phyloP scores from a whole-genome alignment of 1,140 invertebrate species.

The Lordiphosa mommai region DNA sequence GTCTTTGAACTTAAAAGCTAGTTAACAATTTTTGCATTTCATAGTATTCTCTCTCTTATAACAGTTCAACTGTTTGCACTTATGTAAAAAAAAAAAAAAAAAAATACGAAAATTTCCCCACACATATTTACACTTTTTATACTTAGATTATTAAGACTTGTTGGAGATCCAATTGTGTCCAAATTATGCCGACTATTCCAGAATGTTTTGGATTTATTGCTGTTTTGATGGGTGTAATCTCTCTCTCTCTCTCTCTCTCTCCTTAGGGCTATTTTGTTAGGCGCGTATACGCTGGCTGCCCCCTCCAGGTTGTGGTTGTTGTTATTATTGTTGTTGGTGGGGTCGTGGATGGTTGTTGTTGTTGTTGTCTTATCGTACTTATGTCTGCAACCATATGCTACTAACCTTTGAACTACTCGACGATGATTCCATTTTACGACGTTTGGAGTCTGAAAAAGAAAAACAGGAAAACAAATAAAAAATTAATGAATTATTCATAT shows the following conservation, averaged over 20 bases:
- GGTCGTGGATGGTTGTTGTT: slow-evolving; percentile 22
- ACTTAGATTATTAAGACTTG: slow-evolving; percentile 1
- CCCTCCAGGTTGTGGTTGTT: slow-evolving; percentile 19
- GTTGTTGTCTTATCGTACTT: slow-evolving; percentile 70
- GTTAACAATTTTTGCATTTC: too few species aligned
- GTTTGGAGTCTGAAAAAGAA: slow-evolving; percentile 85
- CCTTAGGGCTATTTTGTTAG: too few species aligned
- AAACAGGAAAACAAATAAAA: background rate
- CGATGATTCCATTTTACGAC: slow-evolving; percentile 88
- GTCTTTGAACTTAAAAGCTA: background rate
- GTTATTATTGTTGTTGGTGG: slow-evolving; percentile 22
- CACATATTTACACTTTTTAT: background rate
- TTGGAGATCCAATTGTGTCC: background rate
- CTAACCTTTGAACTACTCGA: slow-evolving; percentile 87
- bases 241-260: too few species aligned
- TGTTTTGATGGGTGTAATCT: background rate
- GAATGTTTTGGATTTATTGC: background rate
- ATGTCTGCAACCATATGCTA: slow-evolving; percentile 81
- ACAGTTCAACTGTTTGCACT: background rate
- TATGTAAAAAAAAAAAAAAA: background rate
- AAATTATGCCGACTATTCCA: background rate
- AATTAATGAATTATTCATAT: background rate
- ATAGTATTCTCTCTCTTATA: background rate
- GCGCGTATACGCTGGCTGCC: too few species aligned
- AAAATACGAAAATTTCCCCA: background rate